Evolutionary conservation across 2,113 vertebrate genomes (phyloP), one percentile per base, ranked within the genome.

Genomic region (Sinocyclocheilus grahami): DNA sequence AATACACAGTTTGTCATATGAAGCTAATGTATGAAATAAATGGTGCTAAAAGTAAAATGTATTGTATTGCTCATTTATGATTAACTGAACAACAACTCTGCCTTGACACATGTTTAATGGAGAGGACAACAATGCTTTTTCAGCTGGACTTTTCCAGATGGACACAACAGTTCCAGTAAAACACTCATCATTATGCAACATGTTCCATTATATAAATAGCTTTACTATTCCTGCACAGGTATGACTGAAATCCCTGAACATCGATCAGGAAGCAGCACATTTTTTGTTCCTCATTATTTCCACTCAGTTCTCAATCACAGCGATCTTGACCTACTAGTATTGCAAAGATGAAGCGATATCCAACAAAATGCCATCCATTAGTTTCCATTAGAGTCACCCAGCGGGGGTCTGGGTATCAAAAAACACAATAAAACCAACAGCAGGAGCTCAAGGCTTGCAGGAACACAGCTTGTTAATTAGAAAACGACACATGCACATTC

Each of bases 371-470:
- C 16, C 51, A 30, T 33, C 14, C 30, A 33, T 33, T 33, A 3
- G 16, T 63, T 24, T 63, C 20, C 20, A 63, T 78, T 60, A 13
- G 10, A 78, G 77, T 78, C 20, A 60, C 37, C 22, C 22, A 9
- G 37, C 3, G 37, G 7, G 37, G 37, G 12, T 8, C 37, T 2
- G 27, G 42, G n/a, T 42, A 82, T 53, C 46, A 33, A 46, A 82
- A 82, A 82, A 82, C 46, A 71, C 65, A 83, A 83, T 83, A 71
- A 83, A 83, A 83, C 2, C 81, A 71, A 37, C 16, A 71, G 48
- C 63, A 71, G 65, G 30, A 71, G 63, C 65, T 30, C 63, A 55
- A 37, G 81, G 63, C 24, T n/a, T 53, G 46, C 42, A 69, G 65
- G 24, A 71, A 83, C 27, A 71, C n/a, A 53, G 63, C 46, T 37